phyloP scores from a whole-genome alignment of 2,888 invertebrate species.

The Yponomeuta evonymella region DNA sequence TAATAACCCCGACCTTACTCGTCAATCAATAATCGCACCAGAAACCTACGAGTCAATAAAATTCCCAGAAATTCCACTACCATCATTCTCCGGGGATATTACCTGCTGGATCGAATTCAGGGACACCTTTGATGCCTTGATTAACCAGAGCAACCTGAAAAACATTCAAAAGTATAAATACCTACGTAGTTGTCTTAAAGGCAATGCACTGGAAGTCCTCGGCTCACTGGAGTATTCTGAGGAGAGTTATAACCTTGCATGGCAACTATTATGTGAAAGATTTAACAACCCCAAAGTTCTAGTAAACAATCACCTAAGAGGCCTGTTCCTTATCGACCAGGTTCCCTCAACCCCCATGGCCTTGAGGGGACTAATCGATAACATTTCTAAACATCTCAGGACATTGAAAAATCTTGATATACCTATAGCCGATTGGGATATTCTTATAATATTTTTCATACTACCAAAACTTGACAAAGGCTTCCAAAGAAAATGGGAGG shows the following conservation, averaged over 20 bases:
- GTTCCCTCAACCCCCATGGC: conserved; percentile 1
- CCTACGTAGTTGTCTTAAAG: conserved; percentile 5
- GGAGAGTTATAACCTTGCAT: no score
- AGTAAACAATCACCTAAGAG: not conserved
- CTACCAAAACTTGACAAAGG: not conserved
- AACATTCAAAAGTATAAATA: conserved; percentile 14
- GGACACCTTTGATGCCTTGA: conserved; percentile 5
- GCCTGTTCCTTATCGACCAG: not conserved
- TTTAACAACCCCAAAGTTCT: no score
- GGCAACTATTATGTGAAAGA: no score
- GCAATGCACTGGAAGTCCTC: conserved; percentile 4
- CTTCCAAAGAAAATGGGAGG: not conserved
- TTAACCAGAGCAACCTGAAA: conserved; percentile 12
- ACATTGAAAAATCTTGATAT: not conserved
- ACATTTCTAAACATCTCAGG: not conserved
- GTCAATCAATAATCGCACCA: no score
- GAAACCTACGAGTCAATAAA: not conserved
- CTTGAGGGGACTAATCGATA: conserved; percentile 6
- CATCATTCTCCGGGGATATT: not conserved
- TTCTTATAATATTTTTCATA: not conserved
- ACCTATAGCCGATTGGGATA: conserved; percentile 3
- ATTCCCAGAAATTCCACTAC: conserved; percentile 1
- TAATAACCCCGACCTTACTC: not conserved
- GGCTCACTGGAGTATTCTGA: not conserved
- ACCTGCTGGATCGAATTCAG: conserved; percentile 7